Base-by-base conservation (phyloP, 2,888 invertebrate species). In the Agrilus cyanescens region DNA sequence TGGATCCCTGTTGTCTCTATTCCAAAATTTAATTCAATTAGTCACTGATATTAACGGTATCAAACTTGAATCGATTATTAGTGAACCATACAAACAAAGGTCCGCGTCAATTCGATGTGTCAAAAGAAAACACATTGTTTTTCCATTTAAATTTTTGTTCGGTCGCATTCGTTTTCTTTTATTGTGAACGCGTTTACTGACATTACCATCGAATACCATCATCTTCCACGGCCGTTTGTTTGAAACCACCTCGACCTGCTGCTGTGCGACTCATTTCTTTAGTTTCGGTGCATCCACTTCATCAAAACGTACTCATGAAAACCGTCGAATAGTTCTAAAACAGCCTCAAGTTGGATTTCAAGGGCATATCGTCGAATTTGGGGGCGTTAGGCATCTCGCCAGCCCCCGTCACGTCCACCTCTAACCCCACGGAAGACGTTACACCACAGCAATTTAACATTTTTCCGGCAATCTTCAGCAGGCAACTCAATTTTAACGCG, bases 381-480 rank as follows among this genome's bases (percentile, higher is more conserved):
- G 74, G 71, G 72, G 74, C 73, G 65, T 65, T 72, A 69, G 73
- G 68, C 68, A 70, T 68, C 64, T 73, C 72, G 69, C 68, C 69
- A 73, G 70, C 70, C 73, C 71, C 69, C 63, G 52, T 48, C 53
- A 54, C 55, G 57, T 59, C 50, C 18, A 49, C 60, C 59, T 49
- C 62, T 59, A 37, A 63, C 59, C 37, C 52, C 59, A 45, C 62
- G 70, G 58, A 76, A 73, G 57, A 69, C 72, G 60, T 72, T 71
- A 58, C 73, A 56, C 80, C 80, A 51, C 85, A 86, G 64, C 87
- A 87, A 71, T 88, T 88, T 73, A 88, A 88, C 73, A 89, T 89
- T 60, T 88, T 89, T 69, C 88, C 88, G 57, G 88, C 88, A 47
- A 88, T 88, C 64, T 89, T 89, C 68, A 87, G 87, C 72, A 75